Conservation (phyloP, 2,888 invertebrate genomes). For the Troilus luridus region DNA sequence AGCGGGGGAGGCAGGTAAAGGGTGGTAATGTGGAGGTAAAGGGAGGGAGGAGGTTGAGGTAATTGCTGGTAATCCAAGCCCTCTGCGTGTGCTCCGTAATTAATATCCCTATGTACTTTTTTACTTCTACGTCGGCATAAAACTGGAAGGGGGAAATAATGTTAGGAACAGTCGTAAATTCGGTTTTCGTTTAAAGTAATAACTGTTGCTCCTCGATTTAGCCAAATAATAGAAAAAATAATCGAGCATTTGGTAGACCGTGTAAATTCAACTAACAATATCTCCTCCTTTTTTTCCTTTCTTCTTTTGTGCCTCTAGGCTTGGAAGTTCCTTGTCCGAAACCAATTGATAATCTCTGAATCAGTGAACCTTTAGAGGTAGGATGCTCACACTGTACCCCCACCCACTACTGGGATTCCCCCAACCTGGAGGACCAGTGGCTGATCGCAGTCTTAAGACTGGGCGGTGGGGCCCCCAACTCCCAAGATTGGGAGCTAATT, state of each 20-base stretch:
- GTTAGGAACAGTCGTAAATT: neutral
- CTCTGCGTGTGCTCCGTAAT: conserved; percentile 8
- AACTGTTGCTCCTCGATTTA: neutral
- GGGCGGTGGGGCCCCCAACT: too few relatives aligned
- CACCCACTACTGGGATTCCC: too few relatives aligned
- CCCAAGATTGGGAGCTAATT: too few relatives aligned
- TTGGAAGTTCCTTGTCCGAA: too few relatives aligned
- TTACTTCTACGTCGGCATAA: conserved; percentile 19
- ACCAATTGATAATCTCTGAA: too few relatives aligned
- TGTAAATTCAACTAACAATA: neutral
- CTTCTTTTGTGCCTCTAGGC: too few relatives aligned
- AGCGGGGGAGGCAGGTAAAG: neutral
- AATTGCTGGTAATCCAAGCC: conserved; percentile 44
- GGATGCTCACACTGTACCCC: too few relatives aligned
- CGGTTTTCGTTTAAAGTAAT: neutral
- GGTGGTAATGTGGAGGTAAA: too few relatives aligned
- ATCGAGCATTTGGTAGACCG: neutral
- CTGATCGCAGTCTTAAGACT: too few relatives aligned
- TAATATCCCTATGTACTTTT: neutral
- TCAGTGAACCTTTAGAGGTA: too few relatives aligned
- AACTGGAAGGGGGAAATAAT: neutral
- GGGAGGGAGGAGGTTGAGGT: neutral
- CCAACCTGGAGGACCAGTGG: too few relatives aligned
- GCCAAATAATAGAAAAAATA: neutral
- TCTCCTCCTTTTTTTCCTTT: too few relatives aligned